Conservation (phyloP, 1,140 invertebrate species). For the Rhopalosiphum maidis region DNA sequence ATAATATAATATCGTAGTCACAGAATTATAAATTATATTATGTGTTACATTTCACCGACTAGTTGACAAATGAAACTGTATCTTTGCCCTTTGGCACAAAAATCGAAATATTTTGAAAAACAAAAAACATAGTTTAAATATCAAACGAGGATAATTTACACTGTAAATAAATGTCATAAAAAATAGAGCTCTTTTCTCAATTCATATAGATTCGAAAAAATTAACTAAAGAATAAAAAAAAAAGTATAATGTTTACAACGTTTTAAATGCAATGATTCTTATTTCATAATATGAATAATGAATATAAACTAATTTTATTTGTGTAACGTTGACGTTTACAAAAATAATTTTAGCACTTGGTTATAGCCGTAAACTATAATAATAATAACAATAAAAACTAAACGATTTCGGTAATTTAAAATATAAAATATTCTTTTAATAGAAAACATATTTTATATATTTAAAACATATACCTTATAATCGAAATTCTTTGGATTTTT, state of each 20-base stretch:
- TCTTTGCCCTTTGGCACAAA: neutral
- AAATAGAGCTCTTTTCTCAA: neutral
- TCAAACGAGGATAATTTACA: neutral
- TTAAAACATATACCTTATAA: neutral
- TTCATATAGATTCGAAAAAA: neutral
- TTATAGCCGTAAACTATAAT: neutral
- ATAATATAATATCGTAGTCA: neutral
- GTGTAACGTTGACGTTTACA: neutral
- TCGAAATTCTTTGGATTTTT: neutral
- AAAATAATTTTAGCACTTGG: neutral
- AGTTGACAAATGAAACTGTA: neutral
- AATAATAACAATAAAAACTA: neutral
- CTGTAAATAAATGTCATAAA: neutral
- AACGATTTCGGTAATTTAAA: neutral
- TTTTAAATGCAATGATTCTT: neutral
- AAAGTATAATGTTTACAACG: neutral
- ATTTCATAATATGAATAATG: slow-evolving; percentile 15
- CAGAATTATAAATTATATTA: neutral
- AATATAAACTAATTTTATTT: slow-evolving; percentile 19
- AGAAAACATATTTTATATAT: neutral
- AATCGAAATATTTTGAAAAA: neutral
- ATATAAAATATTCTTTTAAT: slow-evolving; percentile 14
- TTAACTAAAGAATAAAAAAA: neutral
- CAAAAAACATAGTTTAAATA: neutral
- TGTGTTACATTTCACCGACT: neutral